Evolutionary conservation across 1,140 invertebrate genomes (phyloP).

Genomic region (Pantala flavescens): DNA sequence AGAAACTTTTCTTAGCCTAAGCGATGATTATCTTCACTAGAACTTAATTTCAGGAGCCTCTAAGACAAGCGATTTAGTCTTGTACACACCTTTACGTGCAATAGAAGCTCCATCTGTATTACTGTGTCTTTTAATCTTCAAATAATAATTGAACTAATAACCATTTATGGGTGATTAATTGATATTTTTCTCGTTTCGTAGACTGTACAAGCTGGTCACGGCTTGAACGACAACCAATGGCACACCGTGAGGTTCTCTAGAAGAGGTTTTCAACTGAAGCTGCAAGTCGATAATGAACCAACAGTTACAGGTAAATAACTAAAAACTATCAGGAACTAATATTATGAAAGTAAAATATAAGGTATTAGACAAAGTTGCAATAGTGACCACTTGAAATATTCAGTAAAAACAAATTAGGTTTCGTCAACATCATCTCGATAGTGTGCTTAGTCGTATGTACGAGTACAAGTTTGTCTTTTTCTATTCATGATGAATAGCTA

Average conservation of each 20-base stretch:
- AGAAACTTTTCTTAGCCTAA: too few species aligned
- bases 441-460: too few species aligned
- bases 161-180: not conserved
- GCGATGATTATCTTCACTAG: too few species aligned
- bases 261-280: constrained; percentile 66
- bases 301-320: constrained; percentile 67
- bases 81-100: too few species aligned
- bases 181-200: constrained; percentile 34
- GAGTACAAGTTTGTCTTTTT: too few species aligned
- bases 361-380: too few species aligned
- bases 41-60: too few species aligned
- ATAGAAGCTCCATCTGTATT: too few species aligned
- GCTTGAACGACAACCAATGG: constrained; percentile 88
- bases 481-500: too few species aligned
- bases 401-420: constrained; percentile 6
- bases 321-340: not conserved
- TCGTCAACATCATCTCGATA: too few species aligned
- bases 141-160: not conserved
- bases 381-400: not conserved
- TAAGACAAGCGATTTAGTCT: too few species aligned
- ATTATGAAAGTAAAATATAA: not conserved
- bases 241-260: constrained; percentile 81
- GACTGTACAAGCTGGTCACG: constrained; percentile 70
- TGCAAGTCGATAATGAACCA: constrained; percentile 74
- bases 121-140: too few species aligned